These are phyloP conservation scores for Ichneumoninae sp. DNA, from an alignment of 2,888 invertebrate genomes.

Conservation along the genomic window DNA sequence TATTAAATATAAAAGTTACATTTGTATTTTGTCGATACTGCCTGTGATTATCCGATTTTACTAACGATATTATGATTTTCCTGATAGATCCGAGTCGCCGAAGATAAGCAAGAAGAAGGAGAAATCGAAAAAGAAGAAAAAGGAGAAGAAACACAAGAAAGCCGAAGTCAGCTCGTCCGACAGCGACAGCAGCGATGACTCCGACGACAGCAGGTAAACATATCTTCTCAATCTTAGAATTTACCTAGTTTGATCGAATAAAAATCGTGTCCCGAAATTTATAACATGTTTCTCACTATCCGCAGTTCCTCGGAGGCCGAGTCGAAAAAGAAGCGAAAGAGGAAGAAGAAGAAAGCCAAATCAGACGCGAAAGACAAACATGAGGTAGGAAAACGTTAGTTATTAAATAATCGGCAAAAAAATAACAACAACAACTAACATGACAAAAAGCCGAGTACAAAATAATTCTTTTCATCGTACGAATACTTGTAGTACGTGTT, in stretches of 20 bases:
- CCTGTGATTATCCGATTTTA: conserved; percentile 14
- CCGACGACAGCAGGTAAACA: conserved; percentile 82
- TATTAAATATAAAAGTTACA: conserved; percentile 14
- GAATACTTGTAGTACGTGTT: conserved; percentile 35
- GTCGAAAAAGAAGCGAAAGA: conserved; percentile 91
- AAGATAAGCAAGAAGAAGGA: conserved; percentile 82
- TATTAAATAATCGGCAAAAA: conserved; percentile 51
- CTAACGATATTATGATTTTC: conserved; percentile 18
- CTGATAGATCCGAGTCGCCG: conserved; percentile 82
- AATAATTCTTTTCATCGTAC: conserved; percentile 42
- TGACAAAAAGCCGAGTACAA: conserved; percentile 48
- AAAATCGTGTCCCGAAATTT: not conserved
- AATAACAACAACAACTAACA: conserved; percentile 42
- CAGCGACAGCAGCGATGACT: conserved; percentile 81
- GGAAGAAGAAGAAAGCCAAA: conserved; percentile 92
- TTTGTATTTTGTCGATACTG: conserved; percentile 20
- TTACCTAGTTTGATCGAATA: not conserved
- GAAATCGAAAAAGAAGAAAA: conserved; percentile 83
- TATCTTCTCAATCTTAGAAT: not conserved
- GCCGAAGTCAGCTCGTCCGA: conserved; percentile 79
- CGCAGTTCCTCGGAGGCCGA: conserved; percentile 90
- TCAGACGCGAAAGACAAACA: conserved; percentile 83
- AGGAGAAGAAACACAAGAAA: conserved; percentile 83
- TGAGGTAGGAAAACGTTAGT: conserved; percentile 71
- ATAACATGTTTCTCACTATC: conserved; percentile 69